phyloP scores from a whole-genome alignment of 2,888 invertebrate genomes.

The Apotomis capreana region DNA sequence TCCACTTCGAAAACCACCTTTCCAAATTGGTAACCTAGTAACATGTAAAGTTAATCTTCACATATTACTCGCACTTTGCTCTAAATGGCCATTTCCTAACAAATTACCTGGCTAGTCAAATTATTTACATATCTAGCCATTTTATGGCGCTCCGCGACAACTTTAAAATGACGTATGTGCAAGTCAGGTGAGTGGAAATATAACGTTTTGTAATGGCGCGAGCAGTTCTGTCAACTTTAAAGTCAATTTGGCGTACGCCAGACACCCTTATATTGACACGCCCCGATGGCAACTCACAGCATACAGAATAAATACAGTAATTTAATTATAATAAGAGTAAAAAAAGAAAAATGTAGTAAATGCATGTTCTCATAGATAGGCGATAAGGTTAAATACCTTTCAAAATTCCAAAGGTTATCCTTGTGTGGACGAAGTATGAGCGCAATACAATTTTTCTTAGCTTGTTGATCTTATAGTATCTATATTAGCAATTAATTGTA shows the following conservation, averaged over 20 bases:
- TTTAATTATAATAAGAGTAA: neutral
- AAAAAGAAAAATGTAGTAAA: too few species aligned
- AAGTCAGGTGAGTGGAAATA: neutral
- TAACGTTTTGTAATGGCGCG: neutral
- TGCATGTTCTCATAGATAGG: too few species aligned
- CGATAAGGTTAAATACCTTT: too few species aligned
- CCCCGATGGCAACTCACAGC: slow-evolving; percentile 13
- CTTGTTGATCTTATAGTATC: too few species aligned
- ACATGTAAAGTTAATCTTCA: too few species aligned
- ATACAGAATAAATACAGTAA: slow-evolving; percentile 17
- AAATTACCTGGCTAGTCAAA: slow-evolving; percentile 4
- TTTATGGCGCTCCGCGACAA: neutral
- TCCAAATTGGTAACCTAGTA: too few species aligned
- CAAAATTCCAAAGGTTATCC: too few species aligned
- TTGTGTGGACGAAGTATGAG: too few species aligned
- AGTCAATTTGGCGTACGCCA: slow-evolving; percentile 36
- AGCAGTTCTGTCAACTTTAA: slow-evolving; percentile 31
- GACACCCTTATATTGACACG: slow-evolving; percentile 29
- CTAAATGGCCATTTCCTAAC: slow-evolving; percentile 13
- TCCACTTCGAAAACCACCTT: too few species aligned
- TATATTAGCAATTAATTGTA: too few species aligned
- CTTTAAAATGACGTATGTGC: neutral
- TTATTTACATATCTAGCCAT: slow-evolving; percentile 12
- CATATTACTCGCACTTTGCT: too few species aligned
- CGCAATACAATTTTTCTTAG: too few species aligned